Conservation (phyloP, 30 jellyfish, hydroid and myxozoan genomes). For the Aurelia sp. region DNA sequence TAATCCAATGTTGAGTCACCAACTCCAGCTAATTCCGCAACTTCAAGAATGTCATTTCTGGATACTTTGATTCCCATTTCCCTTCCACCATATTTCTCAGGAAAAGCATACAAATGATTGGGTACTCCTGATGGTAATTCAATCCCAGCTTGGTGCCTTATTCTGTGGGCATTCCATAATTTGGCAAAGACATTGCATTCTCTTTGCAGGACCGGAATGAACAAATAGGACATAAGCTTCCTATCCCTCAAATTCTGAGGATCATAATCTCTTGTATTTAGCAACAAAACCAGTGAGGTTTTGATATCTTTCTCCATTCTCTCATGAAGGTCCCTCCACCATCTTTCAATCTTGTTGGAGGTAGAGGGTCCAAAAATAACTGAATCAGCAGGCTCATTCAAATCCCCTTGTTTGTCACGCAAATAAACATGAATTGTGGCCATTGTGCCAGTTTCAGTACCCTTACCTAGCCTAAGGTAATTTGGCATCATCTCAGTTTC, state of each 20-base stretch:
- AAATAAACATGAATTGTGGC: conserved; percentile 60
- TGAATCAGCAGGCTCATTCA: conserved; percentile 44
- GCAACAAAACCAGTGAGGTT: conserved; percentile 19
- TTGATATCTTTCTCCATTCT: conserved; percentile 48
- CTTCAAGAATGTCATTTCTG: conserved; percentile 42
- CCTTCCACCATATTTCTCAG: conserved; percentile 61
- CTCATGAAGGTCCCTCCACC: conserved; percentile 63
- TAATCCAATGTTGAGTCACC: conserved; percentile 34
- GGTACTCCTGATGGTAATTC: conserved; percentile 68
- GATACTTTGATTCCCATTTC: conserved; percentile 47
- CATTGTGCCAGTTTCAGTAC: conserved; percentile 72
- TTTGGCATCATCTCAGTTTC: conserved; percentile 39
- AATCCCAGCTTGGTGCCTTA: conserved; percentile 43
- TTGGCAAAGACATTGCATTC: conserved; percentile 41
- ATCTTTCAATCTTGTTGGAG: conserved; percentile 47
- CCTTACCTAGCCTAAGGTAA: conserved; percentile 43
- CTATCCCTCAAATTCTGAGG: conserved; percentile 55
- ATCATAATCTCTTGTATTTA: conserved; percentile 31
- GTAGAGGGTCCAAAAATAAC: conserved; percentile 50
- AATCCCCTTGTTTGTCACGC: conserved; percentile 36
- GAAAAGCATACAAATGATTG: conserved; percentile 52
- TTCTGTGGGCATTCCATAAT: conserved; percentile 64
- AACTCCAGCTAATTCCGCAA: conserved; percentile 56
- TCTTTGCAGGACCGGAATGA: conserved; percentile 58
- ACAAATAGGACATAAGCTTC: conserved; percentile 44